Base-by-base conservation (phyloP, 2,113 vertebrate genomes). In the Camelus bactrianus region DNA sequence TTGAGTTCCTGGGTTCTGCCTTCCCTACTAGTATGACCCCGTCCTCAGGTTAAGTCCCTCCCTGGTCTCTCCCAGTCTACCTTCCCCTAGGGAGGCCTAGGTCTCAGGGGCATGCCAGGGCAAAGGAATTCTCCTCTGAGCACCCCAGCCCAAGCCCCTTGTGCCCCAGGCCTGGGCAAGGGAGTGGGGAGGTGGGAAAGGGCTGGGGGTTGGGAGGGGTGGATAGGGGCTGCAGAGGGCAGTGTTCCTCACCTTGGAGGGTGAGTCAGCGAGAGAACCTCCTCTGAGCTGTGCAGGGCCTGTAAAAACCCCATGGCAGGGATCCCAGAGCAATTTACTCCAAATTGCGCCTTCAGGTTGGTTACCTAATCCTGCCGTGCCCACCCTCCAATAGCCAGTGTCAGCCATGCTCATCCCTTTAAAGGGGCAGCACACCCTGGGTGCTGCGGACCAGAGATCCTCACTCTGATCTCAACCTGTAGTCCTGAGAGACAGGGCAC, bases 271-370 rank as follows among this genome's bases (percentile, higher is more conserved):
- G 26, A 91, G 91, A 96, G 97, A 94, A 94, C 92, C 96, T 96
- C 92, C 96, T 96, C 93, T 38, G 46, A 94, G 85, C 79, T 28
- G 79, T 72, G 79, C 77, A 96, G 93, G 93, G 97, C 96, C 97
- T 92, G 93, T 97, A 98, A 98, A 98, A 97, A 96, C 97, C 97
- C 96, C 92, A 96, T 98, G 98, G 98, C 98, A 98, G 93, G 22
- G 54, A 98, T 98, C 98, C 98, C 98, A 98, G 98, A 98, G 95
- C 95, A 97, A 98, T 98, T 98, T 98, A 98, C 93, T 98, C 98
- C 97, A 96, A 98, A 98, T 97, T 73, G 72, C 6, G 3, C 90
- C 98, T 99, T 98, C 98, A 98, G 98, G 98, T 98, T 97, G 92
- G 90, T 98, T 98, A 98, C 98, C 97, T 98, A 97, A 98, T 96